A percentile compares a stretch with the other conserved stretches of the same genome.
phyloP scores from a whole-genome alignment of 2,113 vertebrate species.

The Trachemys scripta region DNA sequence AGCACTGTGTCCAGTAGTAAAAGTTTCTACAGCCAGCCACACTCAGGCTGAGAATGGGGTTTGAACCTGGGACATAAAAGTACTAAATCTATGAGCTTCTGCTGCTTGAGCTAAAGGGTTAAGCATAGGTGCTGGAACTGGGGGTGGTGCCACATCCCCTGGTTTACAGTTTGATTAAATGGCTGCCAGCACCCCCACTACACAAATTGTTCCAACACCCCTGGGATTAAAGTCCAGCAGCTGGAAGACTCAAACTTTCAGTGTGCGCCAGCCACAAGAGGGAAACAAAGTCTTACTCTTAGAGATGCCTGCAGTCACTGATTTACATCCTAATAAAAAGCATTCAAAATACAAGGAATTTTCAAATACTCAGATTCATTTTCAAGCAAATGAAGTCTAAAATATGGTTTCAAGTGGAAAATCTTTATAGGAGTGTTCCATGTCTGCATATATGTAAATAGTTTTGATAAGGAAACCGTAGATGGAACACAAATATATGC shows the following conservation, averaged over 20 bases:
- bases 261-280: not conserved
- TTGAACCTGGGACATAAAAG: not conserved
- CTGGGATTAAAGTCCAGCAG: not conserved
- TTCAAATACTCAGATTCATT: not conserved
- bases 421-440: not conserved
- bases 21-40: not conserved
- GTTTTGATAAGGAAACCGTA: not conserved
- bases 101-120: too few species aligned
- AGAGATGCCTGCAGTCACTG: not conserved
- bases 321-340: not conserved
- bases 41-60: not conserved
- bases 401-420: not conserved
- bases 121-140: too few species aligned
- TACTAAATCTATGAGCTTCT: not conserved
- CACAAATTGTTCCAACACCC: too few species aligned
- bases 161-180: too few species aligned
- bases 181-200: too few species aligned
- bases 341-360: not conserved
- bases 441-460: not conserved
- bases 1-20: not conserved
- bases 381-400: not conserved
- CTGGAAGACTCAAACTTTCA: not conserved
- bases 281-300: not conserved
- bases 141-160: too few species aligned
- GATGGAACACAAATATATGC: not conserved